Evolutionary conservation across 2,113 vertebrate species (phyloP).

Genomic region (Vulpes ferrilata): DNA sequence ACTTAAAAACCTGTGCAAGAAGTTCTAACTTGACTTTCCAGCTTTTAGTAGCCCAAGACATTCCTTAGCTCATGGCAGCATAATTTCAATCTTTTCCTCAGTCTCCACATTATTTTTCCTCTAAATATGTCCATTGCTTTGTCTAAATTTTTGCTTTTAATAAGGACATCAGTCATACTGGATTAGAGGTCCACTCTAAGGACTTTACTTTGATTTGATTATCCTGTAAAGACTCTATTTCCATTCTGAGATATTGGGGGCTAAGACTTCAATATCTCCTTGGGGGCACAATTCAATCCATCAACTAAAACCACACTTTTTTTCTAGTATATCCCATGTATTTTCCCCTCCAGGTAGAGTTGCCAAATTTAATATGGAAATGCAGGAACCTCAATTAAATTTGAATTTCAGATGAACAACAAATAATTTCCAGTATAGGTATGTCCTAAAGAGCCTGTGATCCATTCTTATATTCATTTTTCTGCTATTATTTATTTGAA

Average conservation of each 20-base stretch:
- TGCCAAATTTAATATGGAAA: slow-evolving; percentile 11
- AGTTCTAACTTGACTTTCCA: not conserved
- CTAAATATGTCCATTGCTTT: not conserved
- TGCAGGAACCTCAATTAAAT: not conserved
- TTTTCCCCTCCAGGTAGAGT: not conserved
- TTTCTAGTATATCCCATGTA: not conserved
- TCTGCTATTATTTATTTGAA: not conserved
- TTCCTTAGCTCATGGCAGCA: not conserved
- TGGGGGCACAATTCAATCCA: not conserved
- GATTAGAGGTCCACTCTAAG: not conserved
- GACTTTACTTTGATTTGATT: not conserved
- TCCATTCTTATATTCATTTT: not conserved
- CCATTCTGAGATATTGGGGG: not conserved
- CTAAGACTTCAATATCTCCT: not conserved
- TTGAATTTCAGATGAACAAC: not conserved
- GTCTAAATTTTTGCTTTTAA: not conserved
- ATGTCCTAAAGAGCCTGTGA: not conserved
- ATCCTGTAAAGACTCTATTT: not conserved
- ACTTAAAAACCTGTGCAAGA: not conserved
- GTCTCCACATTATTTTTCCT: not conserved
- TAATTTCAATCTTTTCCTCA: not conserved
- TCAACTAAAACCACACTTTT: not conserved
- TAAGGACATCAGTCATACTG: not conserved
- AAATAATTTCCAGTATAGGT: not conserved
- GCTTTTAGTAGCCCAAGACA: not conserved